Percentiles rank a stretch among this genome's conserved stretches.
Evolutionary conservation across 2,113 vertebrate species (phyloP).

Genomic region (Nymphicus hollandicus): DNA sequence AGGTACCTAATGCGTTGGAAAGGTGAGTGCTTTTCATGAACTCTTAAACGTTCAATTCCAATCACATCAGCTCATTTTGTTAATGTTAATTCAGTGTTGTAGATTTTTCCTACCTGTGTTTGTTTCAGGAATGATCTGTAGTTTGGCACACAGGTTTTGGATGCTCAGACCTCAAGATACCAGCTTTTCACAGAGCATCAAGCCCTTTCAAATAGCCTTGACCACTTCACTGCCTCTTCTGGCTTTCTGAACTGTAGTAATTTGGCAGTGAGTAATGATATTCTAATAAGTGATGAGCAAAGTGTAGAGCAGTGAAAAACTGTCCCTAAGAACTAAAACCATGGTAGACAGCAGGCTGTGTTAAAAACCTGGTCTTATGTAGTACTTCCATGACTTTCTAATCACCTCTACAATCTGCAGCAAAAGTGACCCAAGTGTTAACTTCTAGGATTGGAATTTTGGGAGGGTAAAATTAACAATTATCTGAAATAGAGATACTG

Average conservation of each 20-base stretch:
- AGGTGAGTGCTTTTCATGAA: neutral
- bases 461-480: neutral
- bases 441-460: neutral
- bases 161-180: neutral
- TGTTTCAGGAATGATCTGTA: neutral
- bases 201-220: neutral
- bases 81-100: neutral
- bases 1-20: accelerated
- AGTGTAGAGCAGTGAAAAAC: neutral
- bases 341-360: neutral
- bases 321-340: neutral
- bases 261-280: neutral
- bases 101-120: neutral
- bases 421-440: neutral
- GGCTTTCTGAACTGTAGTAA: neutral
- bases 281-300: neutral
- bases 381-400: neutral
- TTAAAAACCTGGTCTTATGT: neutral
- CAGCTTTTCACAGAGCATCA: neutral
- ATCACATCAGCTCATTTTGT: neutral
- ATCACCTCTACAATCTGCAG: neutral
- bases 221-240: neutral
- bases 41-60: neutral
- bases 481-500: neutral
- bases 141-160: neutral